Evolutionary conservation across 2,113 vertebrate species (phyloP).

Genomic region (Passerina amoena): DNA sequence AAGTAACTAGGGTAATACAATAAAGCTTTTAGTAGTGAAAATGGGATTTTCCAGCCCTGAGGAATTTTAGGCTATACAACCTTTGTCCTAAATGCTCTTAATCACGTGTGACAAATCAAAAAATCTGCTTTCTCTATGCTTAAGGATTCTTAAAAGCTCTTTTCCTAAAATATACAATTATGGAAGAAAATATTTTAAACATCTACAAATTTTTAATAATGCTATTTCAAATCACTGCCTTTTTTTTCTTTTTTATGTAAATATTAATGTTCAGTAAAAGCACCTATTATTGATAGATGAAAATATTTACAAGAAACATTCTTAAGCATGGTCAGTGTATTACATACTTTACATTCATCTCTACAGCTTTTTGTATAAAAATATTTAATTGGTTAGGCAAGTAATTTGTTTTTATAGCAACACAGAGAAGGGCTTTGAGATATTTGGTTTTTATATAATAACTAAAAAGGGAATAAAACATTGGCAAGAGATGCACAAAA

Average conservation of each 20-base stretch:
- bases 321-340: not conserved
- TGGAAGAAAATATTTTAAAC: not conserved
- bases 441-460: not conserved
- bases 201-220: not conserved
- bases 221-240: not conserved
- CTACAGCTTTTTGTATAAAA: not conserved
- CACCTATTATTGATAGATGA: not conserved
- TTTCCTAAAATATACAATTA: not conserved
- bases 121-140: not conserved
- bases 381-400: not conserved
- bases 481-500: not conserved
- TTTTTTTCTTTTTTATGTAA: not conserved
- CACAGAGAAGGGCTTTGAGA: not conserved
- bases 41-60: not conserved
- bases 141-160: not conserved
- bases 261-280: not conserved
- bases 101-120: not conserved
- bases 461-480: slow-evolving; percentile 47
- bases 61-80: not conserved
- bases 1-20: not conserved
- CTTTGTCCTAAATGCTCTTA: not conserved
- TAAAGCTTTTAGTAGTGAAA: not conserved
- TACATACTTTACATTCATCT: not conserved
- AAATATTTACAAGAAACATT: not conserved
- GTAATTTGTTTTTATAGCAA: not conserved